Evolutionary conservation across 1,140 invertebrate species (phyloP).

Genomic region (Caerostris darwini): DNA sequence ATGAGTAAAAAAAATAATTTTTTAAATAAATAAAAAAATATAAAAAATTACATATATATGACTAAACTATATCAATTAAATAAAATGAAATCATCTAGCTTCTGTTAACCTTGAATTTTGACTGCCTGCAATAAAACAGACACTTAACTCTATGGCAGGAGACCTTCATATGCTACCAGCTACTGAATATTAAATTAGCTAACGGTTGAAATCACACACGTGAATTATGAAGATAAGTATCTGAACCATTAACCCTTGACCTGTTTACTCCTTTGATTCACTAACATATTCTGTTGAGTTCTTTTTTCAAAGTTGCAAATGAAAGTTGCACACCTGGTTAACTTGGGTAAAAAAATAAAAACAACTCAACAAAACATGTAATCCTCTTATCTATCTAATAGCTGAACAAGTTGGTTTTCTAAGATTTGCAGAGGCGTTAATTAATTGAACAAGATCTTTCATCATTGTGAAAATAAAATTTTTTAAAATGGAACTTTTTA

Average conservation of each 20-base stretch:
- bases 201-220: neutral
- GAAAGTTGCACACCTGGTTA: neutral
- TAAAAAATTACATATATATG: too few species aligned
- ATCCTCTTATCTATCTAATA: neutral
- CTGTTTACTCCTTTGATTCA: constrained; percentile 9
- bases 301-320: neutral
- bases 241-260: constrained; percentile 40
- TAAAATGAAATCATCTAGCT: too few species aligned
- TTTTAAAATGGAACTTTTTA: too few species aligned
- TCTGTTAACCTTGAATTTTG: neutral
- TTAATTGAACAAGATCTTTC: neutral
- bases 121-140: neutral
- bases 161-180: neutral
- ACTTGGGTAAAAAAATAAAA: neutral
- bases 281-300: neutral
- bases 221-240: neutral
- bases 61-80: too few species aligned
- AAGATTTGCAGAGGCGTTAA: neutral
- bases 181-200: neutral
- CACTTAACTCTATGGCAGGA: neutral
- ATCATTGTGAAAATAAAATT: too few species aligned
- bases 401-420: neutral
- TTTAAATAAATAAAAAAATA: too few species aligned
- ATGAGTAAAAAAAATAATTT: too few species aligned
- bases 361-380: neutral